Conservation (phyloP, 2,113 vertebrate genomes). For the Cyprinodon variegatus region DNA sequence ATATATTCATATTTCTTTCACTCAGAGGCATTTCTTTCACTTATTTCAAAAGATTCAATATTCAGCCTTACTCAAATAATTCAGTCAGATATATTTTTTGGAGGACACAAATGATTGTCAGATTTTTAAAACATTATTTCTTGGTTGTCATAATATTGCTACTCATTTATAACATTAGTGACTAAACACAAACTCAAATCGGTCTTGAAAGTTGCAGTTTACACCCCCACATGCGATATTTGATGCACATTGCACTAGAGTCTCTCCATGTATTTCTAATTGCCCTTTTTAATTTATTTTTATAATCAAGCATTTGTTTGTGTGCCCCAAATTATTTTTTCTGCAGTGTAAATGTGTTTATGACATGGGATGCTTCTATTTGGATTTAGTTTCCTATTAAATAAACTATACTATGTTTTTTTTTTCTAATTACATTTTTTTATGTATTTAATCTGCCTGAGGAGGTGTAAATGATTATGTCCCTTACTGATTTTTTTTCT, state of each 20-base stretch:
- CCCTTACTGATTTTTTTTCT: slow-evolving; percentile 12
- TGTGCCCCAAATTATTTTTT: slow-evolving; percentile 3
- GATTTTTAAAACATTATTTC: slow-evolving; percentile 16
- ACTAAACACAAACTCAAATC: slow-evolving; percentile 49
- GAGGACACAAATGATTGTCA: slow-evolving; percentile 9
- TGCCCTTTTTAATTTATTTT: slow-evolving; percentile 6
- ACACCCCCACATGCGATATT: slow-evolving; percentile 37
- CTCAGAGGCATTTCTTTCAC: slow-evolving; percentile 18
- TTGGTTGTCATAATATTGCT: slow-evolving; percentile 19
- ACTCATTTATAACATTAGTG: slow-evolving; percentile 19
- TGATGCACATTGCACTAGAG: slow-evolving; percentile 32
- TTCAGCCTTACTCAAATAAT: not conserved
- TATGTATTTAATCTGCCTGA: slow-evolving; percentile 34
- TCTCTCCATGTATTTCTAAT: slow-evolving; percentile 33
- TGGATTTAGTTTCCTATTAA: slow-evolving; percentile 2
- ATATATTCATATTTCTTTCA: slow-evolving; percentile 21
- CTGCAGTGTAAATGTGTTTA: slow-evolving; percentile 3
- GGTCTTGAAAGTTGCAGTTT: slow-evolving; percentile 45
- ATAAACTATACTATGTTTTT: not conserved
- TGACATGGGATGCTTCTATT: not conserved
- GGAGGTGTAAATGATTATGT: slow-evolving; percentile 30
- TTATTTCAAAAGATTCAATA: slow-evolving; percentile 14
- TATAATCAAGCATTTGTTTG: not conserved
- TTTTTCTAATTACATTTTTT: slow-evolving; percentile 14
- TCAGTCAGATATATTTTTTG: slow-evolving; percentile 1